These are phyloP conservation scores for Aegypius monachus DNA, from an alignment of 2,113 vertebrate species.

Conservation along the genomic window DNA sequence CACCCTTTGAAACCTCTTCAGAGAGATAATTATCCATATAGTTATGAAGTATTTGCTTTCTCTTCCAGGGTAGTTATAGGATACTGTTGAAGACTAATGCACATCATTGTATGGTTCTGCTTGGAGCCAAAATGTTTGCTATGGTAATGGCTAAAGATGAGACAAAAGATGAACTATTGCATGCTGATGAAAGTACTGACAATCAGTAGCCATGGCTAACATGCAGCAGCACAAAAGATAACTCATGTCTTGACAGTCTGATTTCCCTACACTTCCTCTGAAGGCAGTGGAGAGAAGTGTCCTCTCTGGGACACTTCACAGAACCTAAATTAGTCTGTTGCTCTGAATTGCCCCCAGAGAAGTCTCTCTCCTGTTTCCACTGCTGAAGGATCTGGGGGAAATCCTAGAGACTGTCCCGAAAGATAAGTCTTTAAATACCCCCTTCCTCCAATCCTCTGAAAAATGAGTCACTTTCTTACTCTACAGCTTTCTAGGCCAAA, in stretches of 20 bases:
- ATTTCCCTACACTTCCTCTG: background rate
- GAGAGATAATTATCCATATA: conserved; percentile 54
- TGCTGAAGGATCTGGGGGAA: background rate
- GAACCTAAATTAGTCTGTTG: background rate
- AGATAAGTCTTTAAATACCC: background rate
- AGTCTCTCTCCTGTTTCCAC: background rate
- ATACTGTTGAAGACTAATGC: background rate
- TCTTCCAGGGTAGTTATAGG: conserved; percentile 36
- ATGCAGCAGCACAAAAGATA: background rate
- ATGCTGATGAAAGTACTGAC: background rate
- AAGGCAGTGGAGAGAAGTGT: background rate
- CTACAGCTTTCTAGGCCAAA: background rate
- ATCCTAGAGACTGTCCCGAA: background rate
- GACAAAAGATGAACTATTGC: background rate
- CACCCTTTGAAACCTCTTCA: conserved; percentile 33
- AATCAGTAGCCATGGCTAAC: background rate
- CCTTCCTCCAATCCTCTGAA: background rate
- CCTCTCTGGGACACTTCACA: background rate
- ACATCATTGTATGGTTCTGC: background rate
- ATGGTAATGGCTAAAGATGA: background rate
- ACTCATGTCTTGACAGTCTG: background rate
- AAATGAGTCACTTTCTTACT: background rate
- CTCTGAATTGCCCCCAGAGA: background rate
- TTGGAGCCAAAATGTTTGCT: conserved; percentile 17
- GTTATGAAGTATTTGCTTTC: conserved; percentile 56